Percentiles rank a stretch among this genome's conserved stretches.
phyloP scores from a whole-genome alignment of 2,888 invertebrate genomes.

The Baccha elongata region DNA sequence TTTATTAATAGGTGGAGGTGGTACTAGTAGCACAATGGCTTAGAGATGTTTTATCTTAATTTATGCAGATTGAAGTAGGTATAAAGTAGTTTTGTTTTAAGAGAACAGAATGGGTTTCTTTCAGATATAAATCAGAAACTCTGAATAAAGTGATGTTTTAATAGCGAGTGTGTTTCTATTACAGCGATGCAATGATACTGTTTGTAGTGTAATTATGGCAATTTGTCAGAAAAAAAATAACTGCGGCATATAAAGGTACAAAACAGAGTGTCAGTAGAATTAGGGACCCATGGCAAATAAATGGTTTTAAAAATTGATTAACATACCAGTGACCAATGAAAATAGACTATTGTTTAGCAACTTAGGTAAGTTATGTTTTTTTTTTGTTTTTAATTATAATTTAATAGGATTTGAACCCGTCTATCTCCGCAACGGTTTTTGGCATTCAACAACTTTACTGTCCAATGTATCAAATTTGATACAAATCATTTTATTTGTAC shows the following conservation, averaged over 20 bases:
- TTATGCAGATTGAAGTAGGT: slow-evolving; percentile 69
- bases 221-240: slow-evolving; percentile 45
- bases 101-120: slow-evolving; percentile 61
- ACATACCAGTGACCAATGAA: too few species aligned
- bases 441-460: too few species aligned
- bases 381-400: too few species aligned
- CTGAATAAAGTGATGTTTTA: slow-evolving; percentile 64
- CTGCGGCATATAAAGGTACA: background rate
- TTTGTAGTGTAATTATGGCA: slow-evolving; percentile 50
- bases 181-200: slow-evolving; percentile 42
- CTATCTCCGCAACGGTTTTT: too few species aligned
- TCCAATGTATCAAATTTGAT: too few species aligned
- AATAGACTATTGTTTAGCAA: too few species aligned
- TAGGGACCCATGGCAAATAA: too few species aligned
- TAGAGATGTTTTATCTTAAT: slow-evolving; percentile 64
- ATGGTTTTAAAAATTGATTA: too few species aligned
- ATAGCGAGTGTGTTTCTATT: slow-evolving; percentile 55
- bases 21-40: slow-evolving; percentile 22
- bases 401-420: too few species aligned
- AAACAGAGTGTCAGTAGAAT: too few species aligned
- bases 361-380: too few species aligned
- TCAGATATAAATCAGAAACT: slow-evolving; percentile 56
- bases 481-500: too few species aligned
- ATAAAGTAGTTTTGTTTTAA: slow-evolving; percentile 64
- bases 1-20: background rate